phyloP scores from a whole-genome alignment of 2,797 vertebrate species.

The Lates japonicus region DNA sequence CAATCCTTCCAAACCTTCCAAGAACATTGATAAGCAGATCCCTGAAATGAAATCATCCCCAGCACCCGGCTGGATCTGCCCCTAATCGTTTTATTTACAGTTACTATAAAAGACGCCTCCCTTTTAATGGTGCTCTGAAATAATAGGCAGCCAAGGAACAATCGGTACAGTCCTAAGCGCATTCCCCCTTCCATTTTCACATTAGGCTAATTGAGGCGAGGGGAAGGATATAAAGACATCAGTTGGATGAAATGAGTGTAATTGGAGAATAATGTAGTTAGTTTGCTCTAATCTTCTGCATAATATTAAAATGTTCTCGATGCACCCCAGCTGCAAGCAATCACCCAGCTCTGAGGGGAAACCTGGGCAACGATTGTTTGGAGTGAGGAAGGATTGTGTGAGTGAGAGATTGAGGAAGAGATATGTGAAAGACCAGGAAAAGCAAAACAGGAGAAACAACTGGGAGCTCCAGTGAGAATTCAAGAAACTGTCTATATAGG shows the following conservation, averaged over 20 bases:
- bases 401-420: slow-evolving; percentile 55
- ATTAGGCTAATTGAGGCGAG: slow-evolving; percentile 92
- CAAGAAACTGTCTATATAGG: slow-evolving; percentile 51
- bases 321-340: slow-evolving; percentile 93
- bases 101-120: slow-evolving; percentile 88
- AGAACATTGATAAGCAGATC: slow-evolving; percentile 90
- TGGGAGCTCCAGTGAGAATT: slow-evolving; percentile 47
- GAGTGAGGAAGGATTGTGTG: slow-evolving; percentile 48
- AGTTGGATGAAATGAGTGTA: slow-evolving; percentile 93
- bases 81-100: slow-evolving; percentile 92
- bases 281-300: slow-evolving; percentile 93
- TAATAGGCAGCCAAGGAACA: slow-evolving; percentile 89
- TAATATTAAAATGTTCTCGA: slow-evolving; percentile 93
- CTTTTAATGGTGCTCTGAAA: slow-evolving; percentile 87
- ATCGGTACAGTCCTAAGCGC: slow-evolving; percentile 88
- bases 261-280: slow-evolving; percentile 95
- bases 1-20: slow-evolving; percentile 86
- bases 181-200: slow-evolving; percentile 91
- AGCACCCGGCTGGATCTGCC: slow-evolving; percentile 84
- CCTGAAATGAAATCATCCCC: slow-evolving; percentile 87
- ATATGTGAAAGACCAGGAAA: slow-evolving; percentile 40
- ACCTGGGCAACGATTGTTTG: slow-evolving; percentile 59
- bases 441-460: slow-evolving; percentile 42
- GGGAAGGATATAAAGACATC: slow-evolving; percentile 93
- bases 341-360: slow-evolving; percentile 86